These are phyloP conservation scores for Stomorhina lunata DNA, from an alignment of 2,888 invertebrate species.

Conservation along the genomic window DNA sequence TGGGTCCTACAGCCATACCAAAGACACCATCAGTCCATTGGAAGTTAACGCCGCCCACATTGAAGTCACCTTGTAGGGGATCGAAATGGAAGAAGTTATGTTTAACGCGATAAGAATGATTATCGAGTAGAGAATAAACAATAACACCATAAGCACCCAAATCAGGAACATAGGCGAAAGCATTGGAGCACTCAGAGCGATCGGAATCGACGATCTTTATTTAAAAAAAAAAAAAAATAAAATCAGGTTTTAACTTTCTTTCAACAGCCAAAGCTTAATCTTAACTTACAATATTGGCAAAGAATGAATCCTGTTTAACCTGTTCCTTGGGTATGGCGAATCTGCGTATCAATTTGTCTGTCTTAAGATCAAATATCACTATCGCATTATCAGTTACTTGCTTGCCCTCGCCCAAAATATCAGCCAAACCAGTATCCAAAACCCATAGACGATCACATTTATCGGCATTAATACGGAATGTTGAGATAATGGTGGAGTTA, in stretches of 20 bases:
- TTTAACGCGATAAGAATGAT: constrained; percentile 89
- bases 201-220: constrained; percentile 86
- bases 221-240: not conserved
- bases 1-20: constrained; percentile 85
- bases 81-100: constrained; percentile 93
- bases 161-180: constrained; percentile 89
- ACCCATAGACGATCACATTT: constrained; percentile 91
- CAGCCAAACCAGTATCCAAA: constrained; percentile 88
- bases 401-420: constrained; percentile 85
- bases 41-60: constrained; percentile 89
- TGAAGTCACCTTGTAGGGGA: constrained; percentile 88
- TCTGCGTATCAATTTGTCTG: constrained; percentile 85
- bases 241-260: not conserved
- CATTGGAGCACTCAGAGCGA: constrained; percentile 86
- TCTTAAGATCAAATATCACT: constrained; percentile 86
- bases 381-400: constrained; percentile 84
- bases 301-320: constrained; percentile 87
- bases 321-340: constrained; percentile 85
- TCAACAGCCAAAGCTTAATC: not conserved
- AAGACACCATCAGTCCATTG: constrained; percentile 93
- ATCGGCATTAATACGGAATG: constrained; percentile 87
- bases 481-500: constrained; percentile 85
- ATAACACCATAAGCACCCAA: constrained; percentile 87
- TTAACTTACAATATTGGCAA: constrained; percentile 87
- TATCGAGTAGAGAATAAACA: constrained; percentile 87